Percentiles rank a stretch among this genome's conserved stretches.
Evolutionary conservation across 2,113 vertebrate genomes (phyloP).

Genomic region (Leptosomus discolor): DNA sequence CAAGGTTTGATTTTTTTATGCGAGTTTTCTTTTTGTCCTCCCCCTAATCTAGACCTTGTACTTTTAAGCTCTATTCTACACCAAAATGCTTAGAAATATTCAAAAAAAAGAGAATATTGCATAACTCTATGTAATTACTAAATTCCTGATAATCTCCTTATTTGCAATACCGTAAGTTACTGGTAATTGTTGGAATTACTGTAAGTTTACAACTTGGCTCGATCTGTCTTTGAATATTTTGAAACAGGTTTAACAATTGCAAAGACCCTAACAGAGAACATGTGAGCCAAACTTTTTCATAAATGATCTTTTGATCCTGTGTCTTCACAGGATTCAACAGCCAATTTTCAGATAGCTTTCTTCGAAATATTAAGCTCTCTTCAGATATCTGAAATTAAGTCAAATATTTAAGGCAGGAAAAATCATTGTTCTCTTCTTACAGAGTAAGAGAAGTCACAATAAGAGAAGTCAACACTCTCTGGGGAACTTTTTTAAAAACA

Average conservation of each 20-base stretch:
- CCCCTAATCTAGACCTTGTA: background rate
- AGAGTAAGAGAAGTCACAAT: background rate
- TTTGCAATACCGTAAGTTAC: background rate
- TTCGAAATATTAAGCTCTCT: background rate
- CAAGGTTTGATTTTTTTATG: background rate
- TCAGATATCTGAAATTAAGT: background rate
- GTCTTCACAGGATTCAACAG: background rate
- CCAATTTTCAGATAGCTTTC: background rate
- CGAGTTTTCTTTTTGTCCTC: background rate
- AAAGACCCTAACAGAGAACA: background rate
- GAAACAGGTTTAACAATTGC: background rate
- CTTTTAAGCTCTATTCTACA: background rate
- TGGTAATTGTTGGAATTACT: background rate
- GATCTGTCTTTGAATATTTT: background rate
- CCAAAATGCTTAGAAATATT: background rate
- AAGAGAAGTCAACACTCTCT: background rate
- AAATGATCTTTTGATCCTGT: background rate
- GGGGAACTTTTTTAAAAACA: background rate
- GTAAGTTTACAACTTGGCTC: background rate
- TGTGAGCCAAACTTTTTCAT: background rate
- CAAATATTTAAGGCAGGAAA: background rate
- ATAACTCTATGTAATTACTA: background rate
- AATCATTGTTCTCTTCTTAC: background rate
- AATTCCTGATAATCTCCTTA: background rate
- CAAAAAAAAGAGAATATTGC: rapidly evolving